Base-by-base conservation (phyloP, 2,888 invertebrate species). In the Julus scandinavius region DNA sequence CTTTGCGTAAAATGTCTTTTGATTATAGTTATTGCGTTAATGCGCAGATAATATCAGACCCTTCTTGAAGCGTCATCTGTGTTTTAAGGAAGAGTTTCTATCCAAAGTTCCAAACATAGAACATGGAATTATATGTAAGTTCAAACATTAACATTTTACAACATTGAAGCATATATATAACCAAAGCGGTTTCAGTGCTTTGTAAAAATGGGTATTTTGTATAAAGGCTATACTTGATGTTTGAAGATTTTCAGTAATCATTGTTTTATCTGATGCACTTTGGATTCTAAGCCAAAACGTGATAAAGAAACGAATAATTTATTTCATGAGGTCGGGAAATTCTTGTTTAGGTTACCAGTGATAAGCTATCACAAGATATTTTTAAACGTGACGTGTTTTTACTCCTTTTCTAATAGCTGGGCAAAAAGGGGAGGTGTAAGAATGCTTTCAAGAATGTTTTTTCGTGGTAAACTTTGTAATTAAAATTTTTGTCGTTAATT, bases 271-370 rank as follows among this genome's bases (percentile, higher is more conserved):
- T n/a, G 63, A 63, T 72, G 72, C 29, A 72, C 72, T 29, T 63
- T 72, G 20, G 72, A 72, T 72, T n/a, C 29, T 9, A 29, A 72
- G 72, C 72, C 72, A 72, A 63, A 72, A 72, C 72, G 72, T 29
- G 72, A 72, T 72, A n/a, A 29, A 72, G 29, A 72, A 72, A 72
- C 72, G 72, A 72, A 72, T 72, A 72, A 72, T 72, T 72, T 72
- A 72, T 72, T 72, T 29, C 72, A 6, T 72, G 72, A n/a, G 29
- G 29, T 72, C 72, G 72, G 29, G 29, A 72, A 72, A 72, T 29
- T 72, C 72, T 72, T 29, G 72, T 72, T 29, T 72, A 29, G 72
- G 72, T 72, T 29, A 29, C 29, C 72, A 29, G 29, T 72, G 72
- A 72, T 72, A 72, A 72, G 72, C 72, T 72, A 72, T 72, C 72